A percentile compares a stretch with the other conserved stretches of the same genome.
Conservation (phyloP, 2,113 vertebrate species). For the Eulemur rufifrons region DNA sequence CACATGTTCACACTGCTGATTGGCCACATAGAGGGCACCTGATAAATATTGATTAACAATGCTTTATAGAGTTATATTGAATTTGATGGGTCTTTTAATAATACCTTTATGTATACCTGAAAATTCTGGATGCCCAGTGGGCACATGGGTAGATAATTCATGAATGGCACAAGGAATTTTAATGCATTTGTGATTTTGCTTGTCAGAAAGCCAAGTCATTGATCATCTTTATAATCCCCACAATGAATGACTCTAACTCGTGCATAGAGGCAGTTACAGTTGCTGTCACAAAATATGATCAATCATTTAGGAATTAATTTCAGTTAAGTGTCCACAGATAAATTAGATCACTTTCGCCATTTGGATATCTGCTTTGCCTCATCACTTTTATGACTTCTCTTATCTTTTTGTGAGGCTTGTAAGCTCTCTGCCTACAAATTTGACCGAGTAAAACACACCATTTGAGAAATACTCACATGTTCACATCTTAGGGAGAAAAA, state of each 20-base stretch:
- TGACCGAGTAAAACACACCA: slow-evolving; percentile 45
- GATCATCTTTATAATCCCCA: slow-evolving; percentile 70
- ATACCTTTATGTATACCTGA: background rate
- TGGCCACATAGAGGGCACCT: background rate
- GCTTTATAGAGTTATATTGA: background rate
- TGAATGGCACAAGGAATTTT: slow-evolving; percentile 63
- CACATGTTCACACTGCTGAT: background rate
- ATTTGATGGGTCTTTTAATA: background rate
- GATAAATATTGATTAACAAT: background rate
- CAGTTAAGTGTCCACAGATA: slow-evolving; percentile 65
- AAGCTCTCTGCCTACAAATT: slow-evolving; percentile 57
- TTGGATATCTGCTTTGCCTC: slow-evolving; percentile 66
- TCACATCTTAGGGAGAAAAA: background rate
- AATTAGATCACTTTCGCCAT: slow-evolving; percentile 62
- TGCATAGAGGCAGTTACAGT: slow-evolving; percentile 30
- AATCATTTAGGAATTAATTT: slow-evolving; percentile 71
- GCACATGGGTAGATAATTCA: slow-evolving; percentile 55
- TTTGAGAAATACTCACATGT: slow-evolving; percentile 50
- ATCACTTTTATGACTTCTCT: slow-evolving; percentile 68
- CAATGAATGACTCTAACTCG: slow-evolving; percentile 59
- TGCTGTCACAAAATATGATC: slow-evolving; percentile 58
- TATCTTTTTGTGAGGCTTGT: slow-evolving; percentile 61
- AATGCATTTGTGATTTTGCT: slow-evolving; percentile 71
- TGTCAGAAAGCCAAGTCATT: slow-evolving; percentile 69
- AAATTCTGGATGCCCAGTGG: background rate